Conservation (phyloP, 2,113 vertebrate species). For the Mungos mungo region DNA sequence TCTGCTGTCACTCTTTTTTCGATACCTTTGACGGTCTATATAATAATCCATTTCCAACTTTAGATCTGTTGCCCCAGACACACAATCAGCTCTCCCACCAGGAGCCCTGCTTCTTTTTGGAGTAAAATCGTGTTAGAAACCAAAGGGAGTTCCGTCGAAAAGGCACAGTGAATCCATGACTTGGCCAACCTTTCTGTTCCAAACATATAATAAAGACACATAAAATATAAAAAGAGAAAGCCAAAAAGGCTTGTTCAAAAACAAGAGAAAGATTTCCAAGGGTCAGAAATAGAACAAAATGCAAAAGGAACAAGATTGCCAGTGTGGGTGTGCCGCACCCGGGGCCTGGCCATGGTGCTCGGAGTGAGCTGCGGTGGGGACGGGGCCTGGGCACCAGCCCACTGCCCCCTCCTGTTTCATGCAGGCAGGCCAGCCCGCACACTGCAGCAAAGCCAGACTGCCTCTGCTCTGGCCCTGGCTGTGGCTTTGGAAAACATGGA, state of each 20-base stretch:
- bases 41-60: neutral
- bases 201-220: neutral
- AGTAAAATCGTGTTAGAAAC: neutral
- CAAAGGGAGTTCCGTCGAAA: neutral
- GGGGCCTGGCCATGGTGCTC: neutral
- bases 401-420: neutral
- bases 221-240: neutral
- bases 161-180: neutral
- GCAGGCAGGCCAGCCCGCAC: neutral
- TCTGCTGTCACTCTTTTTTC: neutral
- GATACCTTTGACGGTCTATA: neutral
- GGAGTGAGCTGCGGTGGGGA: neutral
- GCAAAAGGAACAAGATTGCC: neutral
- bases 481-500: neutral
- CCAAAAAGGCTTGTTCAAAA: neutral
- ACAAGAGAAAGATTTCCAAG: neutral
- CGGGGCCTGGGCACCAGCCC: accelerated
- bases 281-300: neutral
- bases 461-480: neutral
- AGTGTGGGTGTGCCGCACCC: neutral
- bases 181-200: neutral
- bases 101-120: neutral
- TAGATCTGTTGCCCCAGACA: neutral
- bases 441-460: neutral
- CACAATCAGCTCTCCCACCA: neutral